A percentile compares a stretch with the other conserved stretches of the same genome.
Evolutionary conservation across 2,113 vertebrate species (phyloP).

Genomic region (Oryzias melastigma): DNA sequence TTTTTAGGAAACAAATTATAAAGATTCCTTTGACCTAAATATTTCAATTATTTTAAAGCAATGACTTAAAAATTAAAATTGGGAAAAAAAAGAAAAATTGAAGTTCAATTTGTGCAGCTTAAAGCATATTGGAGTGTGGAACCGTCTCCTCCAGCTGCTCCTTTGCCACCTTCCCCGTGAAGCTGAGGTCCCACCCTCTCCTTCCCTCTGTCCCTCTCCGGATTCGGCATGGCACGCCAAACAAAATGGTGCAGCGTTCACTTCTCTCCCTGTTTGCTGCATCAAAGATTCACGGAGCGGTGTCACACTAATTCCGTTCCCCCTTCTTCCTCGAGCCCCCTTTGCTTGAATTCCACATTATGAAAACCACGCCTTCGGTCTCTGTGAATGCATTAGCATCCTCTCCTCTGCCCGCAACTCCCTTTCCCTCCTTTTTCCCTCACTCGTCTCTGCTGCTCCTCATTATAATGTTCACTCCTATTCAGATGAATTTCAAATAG

Average conservation of each 20-base stretch:
- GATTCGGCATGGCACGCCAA: conserved; percentile 49
- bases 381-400: conserved; percentile 59
- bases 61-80: too few relatives aligned
- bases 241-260: conserved; percentile 59
- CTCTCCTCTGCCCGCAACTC: conserved; percentile 14
- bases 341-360: conserved; percentile 60
- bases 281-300: conserved; percentile 42
- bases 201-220: conserved; percentile 44
- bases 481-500: conserved; percentile 74
- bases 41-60: too few relatives aligned
- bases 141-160: conserved; percentile 11
- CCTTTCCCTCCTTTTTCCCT: conserved; percentile 26
- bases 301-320: conserved; percentile 74
- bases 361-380: conserved; percentile 46
- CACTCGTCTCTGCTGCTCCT: conserved; percentile 45
- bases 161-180: conserved; percentile 26
- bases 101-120: too few relatives aligned
- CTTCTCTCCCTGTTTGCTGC: conserved; percentile 55
- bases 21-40: not conserved
- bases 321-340: conserved; percentile 53
- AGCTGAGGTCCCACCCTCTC: conserved; percentile 47
- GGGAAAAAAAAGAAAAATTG: too few relatives aligned
- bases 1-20: conserved; percentile 29
- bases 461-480: conserved; percentile 61
- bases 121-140: not conserved